Evolutionary conservation across 2,888 invertebrate species (phyloP).

Genomic region (Drosophila flavopinicola): DNA sequence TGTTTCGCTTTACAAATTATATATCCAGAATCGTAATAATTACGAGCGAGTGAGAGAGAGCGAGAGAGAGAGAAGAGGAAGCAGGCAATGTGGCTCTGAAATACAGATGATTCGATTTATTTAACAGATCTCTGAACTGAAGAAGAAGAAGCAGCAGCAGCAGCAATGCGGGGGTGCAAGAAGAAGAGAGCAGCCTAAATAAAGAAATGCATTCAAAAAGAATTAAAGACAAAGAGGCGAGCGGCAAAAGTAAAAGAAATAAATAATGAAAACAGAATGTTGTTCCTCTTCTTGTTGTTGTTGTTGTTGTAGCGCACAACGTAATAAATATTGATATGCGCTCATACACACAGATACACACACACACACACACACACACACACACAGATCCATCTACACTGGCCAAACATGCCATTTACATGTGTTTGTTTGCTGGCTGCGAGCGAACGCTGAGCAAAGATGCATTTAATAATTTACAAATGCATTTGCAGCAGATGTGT

Average conservation of each 20-base stretch:
- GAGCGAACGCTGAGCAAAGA: conserved; percentile 42
- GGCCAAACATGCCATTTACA: conserved; percentile 70
- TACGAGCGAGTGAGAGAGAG: conserved; percentile 55
- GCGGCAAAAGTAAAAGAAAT: conserved; percentile 63
- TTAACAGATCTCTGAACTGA: conserved; percentile 49
- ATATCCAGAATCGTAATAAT: conserved; percentile 74
- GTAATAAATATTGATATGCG: conserved; percentile 78
- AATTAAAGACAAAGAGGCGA: conserved; percentile 58
- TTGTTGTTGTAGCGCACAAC: conserved; percentile 29
- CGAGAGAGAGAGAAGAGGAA: neutral
- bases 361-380: conserved; percentile 11
- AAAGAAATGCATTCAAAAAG: conserved; percentile 75
- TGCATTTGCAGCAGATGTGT: conserved; percentile 83
- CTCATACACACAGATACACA: conserved; percentile 31
- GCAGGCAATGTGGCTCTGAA: conserved; percentile 2
- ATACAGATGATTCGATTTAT: conserved; percentile 69
- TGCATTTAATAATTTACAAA: conserved; percentile 77
- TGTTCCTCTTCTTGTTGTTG: conserved; percentile 18
- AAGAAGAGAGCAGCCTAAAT: conserved; percentile 62
- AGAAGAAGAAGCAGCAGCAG: too few relatives aligned
- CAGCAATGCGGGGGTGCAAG: conserved; percentile 53
- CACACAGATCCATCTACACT: conserved; percentile 26
- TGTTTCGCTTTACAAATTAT: conserved; percentile 76
- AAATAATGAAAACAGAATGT: conserved; percentile 62
- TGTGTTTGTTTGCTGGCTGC: conserved; percentile 58